These are phyloP conservation scores for Anagyrus pseudococci DNA, from an alignment of 2,888 invertebrate species.

Conservation along the genomic window DNA sequence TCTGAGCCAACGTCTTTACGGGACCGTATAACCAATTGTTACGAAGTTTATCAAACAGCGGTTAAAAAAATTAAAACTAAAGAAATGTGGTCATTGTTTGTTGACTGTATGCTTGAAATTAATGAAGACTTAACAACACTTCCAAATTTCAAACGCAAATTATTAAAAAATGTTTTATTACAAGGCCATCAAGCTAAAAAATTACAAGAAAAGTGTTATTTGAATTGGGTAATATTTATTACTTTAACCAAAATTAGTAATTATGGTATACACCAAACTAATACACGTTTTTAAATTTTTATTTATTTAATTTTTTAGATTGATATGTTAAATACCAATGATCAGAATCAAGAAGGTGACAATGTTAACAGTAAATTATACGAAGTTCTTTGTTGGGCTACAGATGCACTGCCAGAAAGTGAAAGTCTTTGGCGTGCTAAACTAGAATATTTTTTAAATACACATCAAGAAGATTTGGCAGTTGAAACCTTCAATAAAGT, in stretches of 20 bases:
- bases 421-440: constrained; percentile 65
- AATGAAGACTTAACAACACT: constrained; percentile 61
- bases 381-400: constrained; percentile 60
- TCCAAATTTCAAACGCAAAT: constrained; percentile 63
- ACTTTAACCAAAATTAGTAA: neutral
- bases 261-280: neutral
- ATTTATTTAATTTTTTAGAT: constrained; percentile 45
- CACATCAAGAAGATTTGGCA: constrained; percentile 59
- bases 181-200: constrained; percentile 63
- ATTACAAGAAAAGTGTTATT: constrained; percentile 64
- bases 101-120: constrained; percentile 67
- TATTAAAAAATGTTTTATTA: constrained; percentile 64
- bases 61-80: constrained; percentile 63
- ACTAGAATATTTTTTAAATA: constrained; percentile 61
- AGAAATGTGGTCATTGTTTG: constrained; percentile 66
- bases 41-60: constrained; percentile 64
- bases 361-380: constrained; percentile 49
- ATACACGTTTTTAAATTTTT: neutral
- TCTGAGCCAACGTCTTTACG: constrained; percentile 54
- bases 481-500: constrained; percentile 60
- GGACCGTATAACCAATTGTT: constrained; percentile 62
- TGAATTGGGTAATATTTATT: constrained; percentile 57
- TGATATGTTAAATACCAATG: constrained; percentile 49
- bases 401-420: constrained; percentile 61
- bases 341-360: constrained; percentile 42